Conservation (phyloP, 1,140 invertebrate genomes). For the Drosophila kurseongensis region DNA sequence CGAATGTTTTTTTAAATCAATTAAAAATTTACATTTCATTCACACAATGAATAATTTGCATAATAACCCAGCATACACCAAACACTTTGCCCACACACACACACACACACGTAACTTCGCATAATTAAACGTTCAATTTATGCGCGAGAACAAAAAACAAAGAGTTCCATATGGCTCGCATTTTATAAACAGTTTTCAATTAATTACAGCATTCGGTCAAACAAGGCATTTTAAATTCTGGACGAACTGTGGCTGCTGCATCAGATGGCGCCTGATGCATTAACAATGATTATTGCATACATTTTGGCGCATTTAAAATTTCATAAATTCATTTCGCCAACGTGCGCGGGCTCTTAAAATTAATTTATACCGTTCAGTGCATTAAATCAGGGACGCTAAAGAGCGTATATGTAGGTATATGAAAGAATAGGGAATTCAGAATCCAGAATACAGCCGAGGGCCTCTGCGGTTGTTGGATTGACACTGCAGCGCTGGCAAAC, state of each 20-base stretch:
- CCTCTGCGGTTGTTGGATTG: slow-evolving; percentile 10
- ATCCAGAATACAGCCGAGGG: background rate
- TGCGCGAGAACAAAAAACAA: slow-evolving; percentile 34
- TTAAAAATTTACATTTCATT: slow-evolving; percentile 81
- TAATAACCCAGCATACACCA: slow-evolving; percentile 50
- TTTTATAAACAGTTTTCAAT: slow-evolving; percentile 69
- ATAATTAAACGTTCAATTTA: slow-evolving; percentile 44
- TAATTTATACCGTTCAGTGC: slow-evolving; percentile 15
- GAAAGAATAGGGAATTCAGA: background rate
- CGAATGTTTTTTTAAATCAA: slow-evolving; percentile 58
- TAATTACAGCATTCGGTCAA: slow-evolving; percentile 58
- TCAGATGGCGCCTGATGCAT: slow-evolving; percentile 35
- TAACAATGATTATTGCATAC: slow-evolving; percentile 55
- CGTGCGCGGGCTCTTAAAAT: slow-evolving; percentile 17
- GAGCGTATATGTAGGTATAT: background rate
- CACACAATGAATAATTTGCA: slow-evolving; percentile 80
- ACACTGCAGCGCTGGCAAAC: slow-evolving; percentile 35
- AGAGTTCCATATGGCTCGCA: slow-evolving; percentile 31
- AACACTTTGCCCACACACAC: slow-evolving; percentile 7
- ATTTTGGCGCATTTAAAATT: slow-evolving; percentile 43
- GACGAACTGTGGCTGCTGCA: slow-evolving; percentile 12
- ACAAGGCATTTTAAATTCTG: slow-evolving; percentile 47
- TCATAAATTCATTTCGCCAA: slow-evolving; percentile 26
- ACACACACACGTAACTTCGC: slow-evolving; percentile 9
- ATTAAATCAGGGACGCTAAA: background rate